These are phyloP conservation scores for Chascanopsetta lugubris DNA, from an alignment of 2,113 vertebrate genomes.

Conservation along the genomic window DNA sequence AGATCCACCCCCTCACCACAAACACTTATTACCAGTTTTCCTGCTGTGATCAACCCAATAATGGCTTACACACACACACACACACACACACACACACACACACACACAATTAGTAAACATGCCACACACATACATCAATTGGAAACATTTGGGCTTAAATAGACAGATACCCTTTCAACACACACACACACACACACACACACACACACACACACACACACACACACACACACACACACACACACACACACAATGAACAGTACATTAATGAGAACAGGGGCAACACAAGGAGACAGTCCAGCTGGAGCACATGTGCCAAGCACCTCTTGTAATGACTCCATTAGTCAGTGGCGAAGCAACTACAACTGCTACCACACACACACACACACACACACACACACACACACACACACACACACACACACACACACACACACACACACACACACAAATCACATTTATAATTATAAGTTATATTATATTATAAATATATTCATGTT, in stretches of 20 bases:
- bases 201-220: slow-evolving; percentile 4
- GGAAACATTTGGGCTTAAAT: background rate
- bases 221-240: slow-evolving; percentile 3
- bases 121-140: background rate
- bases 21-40: slow-evolving; percentile 27
- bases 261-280: slow-evolving; percentile 51
- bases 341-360: slow-evolving; percentile 50
- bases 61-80: background rate
- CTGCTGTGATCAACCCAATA: slow-evolving; percentile 28
- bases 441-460: background rate
- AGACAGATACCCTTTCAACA: background rate
- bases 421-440: slow-evolving; percentile 13
- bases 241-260: slow-evolving; percentile 11
- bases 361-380: slow-evolving; percentile 39
- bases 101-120: background rate
- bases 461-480: no score
- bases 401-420: slow-evolving; percentile 1
- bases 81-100: slow-evolving; percentile 5
- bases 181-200: background rate
- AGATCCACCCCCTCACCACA: slow-evolving; percentile 21
- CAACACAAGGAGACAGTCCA: slow-evolving; percentile 44
- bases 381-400: slow-evolving; percentile 4
- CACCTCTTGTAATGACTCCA: slow-evolving; percentile 65
- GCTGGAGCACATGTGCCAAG: slow-evolving; percentile 66
- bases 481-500: background rate